Evolutionary conservation across 2,888 invertebrate species (phyloP).

Genomic region (Bellardia bayeri): DNA sequence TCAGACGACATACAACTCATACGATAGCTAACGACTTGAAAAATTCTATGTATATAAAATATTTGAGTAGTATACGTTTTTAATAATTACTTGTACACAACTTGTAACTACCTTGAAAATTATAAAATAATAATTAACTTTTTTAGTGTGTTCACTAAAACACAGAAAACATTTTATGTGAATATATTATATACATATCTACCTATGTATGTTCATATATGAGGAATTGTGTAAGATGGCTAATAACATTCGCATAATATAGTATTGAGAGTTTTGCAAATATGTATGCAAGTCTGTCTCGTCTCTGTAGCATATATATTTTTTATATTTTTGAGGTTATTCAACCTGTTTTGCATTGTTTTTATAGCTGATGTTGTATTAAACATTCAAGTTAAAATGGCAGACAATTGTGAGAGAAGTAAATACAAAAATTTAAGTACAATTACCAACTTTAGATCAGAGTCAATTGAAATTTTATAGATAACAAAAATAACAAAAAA

Average conservation of each 20-base stretch:
- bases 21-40: too few species aligned
- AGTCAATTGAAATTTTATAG: background rate
- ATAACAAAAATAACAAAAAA: background rate
- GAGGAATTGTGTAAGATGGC: conserved; percentile 18
- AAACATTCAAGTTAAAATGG: conserved; percentile 59
- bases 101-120: conserved; percentile 55
- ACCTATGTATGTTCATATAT: conserved; percentile 2
- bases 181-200: too few species aligned
- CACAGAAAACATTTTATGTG: background rate
- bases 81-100: background rate
- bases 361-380: conserved; percentile 53
- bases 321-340: conserved; percentile 71
- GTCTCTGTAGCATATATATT: conserved; percentile 35
- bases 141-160: conserved; percentile 23
- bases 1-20: too few species aligned
- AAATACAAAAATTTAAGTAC: conserved; percentile 28
- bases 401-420: conserved; percentile 28
- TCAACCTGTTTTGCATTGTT: conserved; percentile 70
- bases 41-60: too few species aligned
- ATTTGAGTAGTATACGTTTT: background rate
- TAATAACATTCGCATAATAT: conserved; percentile 41
- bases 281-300: conserved; percentile 41
- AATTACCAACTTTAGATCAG: conserved; percentile 30
- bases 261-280: conserved; percentile 31
- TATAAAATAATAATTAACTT: conserved; percentile 50